Evolutionary conservation across 35 echinoderm and acorn worm genomes (phyloP).

Genomic region (Ptychodera flava): DNA sequence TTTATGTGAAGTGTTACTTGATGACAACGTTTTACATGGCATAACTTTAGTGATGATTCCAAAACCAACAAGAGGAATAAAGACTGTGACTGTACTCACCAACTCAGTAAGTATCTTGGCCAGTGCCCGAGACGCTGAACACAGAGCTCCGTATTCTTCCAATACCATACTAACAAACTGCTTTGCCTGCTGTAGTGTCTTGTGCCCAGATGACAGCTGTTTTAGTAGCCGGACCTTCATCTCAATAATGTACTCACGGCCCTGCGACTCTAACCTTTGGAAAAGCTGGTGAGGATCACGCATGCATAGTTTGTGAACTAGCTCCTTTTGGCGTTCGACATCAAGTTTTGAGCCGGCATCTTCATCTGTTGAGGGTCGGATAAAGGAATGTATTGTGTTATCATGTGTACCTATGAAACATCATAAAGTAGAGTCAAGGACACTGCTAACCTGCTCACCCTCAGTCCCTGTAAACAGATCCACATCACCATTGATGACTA

Average conservation of each 20-base stretch:
- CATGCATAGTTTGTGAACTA: conserved; percentile 73
- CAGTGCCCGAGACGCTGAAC: conserved; percentile 79
- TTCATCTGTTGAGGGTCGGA: too few relatives aligned
- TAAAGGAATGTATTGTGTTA: too few relatives aligned
- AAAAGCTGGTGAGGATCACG: conserved; percentile 94
- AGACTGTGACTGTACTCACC: too few relatives aligned
- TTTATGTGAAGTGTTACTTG: too few relatives aligned
- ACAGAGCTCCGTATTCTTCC: conserved; percentile 87
- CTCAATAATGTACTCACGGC: conserved; percentile 91
- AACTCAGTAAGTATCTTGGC: conserved; percentile 71
- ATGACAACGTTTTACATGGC: too few relatives aligned
- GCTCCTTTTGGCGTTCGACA: conserved; percentile 85
- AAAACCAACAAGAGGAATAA: too few relatives aligned
- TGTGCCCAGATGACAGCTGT: conserved; percentile 67
- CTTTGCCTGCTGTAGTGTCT: conserved; percentile 62
- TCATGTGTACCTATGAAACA: too few relatives aligned
- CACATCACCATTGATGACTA: too few relatives aligned
- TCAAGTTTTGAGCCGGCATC: conserved; percentile 57
- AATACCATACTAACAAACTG: conserved; percentile 98
- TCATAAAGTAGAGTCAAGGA: too few relatives aligned
- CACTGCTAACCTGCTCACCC: too few relatives aligned
- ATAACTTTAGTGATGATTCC: too few relatives aligned
- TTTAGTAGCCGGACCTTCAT: conserved; percentile 70
- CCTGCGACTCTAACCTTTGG: conserved; percentile 78
- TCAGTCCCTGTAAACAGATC: too few relatives aligned